phyloP scores from a whole-genome alignment of 2,113 vertebrate genomes.

The Thymallus thymallus region DNA sequence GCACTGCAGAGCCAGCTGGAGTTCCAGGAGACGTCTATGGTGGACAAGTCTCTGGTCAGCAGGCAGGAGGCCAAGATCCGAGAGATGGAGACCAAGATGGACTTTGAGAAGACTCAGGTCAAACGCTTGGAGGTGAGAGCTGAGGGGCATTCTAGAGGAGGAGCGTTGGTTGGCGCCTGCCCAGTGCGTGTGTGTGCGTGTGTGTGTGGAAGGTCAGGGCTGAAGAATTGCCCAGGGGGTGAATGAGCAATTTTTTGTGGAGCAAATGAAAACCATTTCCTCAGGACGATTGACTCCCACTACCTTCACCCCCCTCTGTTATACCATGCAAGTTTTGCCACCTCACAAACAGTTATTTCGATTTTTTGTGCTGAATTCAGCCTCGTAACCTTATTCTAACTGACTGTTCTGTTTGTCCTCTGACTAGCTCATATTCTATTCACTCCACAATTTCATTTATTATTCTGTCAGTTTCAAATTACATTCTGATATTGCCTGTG shows the following conservation, averaged over 20 bases:
- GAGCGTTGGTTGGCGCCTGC: neutral
- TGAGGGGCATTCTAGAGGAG: neutral
- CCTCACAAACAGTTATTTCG: too few relatives aligned
- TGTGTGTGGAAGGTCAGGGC: neutral
- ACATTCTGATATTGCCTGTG: conserved; percentile 35
- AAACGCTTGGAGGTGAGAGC: conserved; percentile 91
- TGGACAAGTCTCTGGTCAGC: conserved; percentile 94
- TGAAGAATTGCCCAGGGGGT: too few relatives aligned
- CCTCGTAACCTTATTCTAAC: too few relatives aligned
- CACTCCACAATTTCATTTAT: conserved; percentile 35
- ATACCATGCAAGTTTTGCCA: too few relatives aligned
- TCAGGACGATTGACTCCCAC: too few relatives aligned
- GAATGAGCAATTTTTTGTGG: too few relatives aligned
- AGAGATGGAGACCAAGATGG: conserved; percentile 91
- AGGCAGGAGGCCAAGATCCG: conserved; percentile 95
- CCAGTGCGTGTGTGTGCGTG: neutral
- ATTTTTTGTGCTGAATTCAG: too few relatives aligned
- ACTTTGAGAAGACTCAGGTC: conserved; percentile 96
- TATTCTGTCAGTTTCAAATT: conserved; percentile 64
- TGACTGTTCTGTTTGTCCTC: conserved; percentile 16
- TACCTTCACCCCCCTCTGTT: too few relatives aligned
- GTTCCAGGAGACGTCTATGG: conserved; percentile 97
- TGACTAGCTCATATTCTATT: conserved; percentile 15
- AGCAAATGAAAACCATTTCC: too few relatives aligned
- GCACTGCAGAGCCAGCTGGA: conserved; percentile 93